These are phyloP conservation scores for Cerastoderma edule DNA, from an alignment of 2,888 invertebrate genomes.

Conservation along the genomic window DNA sequence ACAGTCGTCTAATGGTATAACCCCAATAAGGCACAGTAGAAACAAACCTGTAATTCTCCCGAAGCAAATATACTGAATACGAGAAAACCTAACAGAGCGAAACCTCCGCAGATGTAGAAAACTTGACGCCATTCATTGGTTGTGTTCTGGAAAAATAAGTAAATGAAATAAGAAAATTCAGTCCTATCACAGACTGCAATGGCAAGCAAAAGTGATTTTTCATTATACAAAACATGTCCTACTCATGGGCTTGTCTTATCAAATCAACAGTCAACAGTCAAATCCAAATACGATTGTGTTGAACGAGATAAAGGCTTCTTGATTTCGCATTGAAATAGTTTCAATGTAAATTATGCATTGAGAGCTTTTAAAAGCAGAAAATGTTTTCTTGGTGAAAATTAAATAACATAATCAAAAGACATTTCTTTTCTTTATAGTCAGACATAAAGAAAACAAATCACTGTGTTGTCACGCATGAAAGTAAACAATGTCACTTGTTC, in stretches of 20 bases:
- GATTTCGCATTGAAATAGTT: not conserved
- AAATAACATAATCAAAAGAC: too few relatives aligned
- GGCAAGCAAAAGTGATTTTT: not conserved
- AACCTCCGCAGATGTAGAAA: slow-evolving; percentile 67
- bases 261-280: not conserved
- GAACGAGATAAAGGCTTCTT: not conserved
- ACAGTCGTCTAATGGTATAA: not conserved
- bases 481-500: too few relatives aligned
- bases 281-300: not conserved
- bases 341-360: too few relatives aligned
- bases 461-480: too few relatives aligned
- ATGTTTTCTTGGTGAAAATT: too few relatives aligned
- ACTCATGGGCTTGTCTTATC: not conserved
- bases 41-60: slow-evolving; percentile 59
- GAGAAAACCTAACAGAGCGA: slow-evolving; percentile 59
- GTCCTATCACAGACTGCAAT: not conserved
- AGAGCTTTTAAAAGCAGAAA: too few relatives aligned
- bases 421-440: too few relatives aligned
- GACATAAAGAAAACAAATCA: too few relatives aligned
- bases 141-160: slow-evolving; percentile 56
- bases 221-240: not conserved
- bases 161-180: not conserved
- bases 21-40: not conserved
- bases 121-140: slow-evolving; percentile 70
- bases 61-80: slow-evolving; percentile 61